Evolutionary conservation across 2,888 invertebrate genomes (phyloP).

Genomic region (Zhengitettix transpicula): DNA sequence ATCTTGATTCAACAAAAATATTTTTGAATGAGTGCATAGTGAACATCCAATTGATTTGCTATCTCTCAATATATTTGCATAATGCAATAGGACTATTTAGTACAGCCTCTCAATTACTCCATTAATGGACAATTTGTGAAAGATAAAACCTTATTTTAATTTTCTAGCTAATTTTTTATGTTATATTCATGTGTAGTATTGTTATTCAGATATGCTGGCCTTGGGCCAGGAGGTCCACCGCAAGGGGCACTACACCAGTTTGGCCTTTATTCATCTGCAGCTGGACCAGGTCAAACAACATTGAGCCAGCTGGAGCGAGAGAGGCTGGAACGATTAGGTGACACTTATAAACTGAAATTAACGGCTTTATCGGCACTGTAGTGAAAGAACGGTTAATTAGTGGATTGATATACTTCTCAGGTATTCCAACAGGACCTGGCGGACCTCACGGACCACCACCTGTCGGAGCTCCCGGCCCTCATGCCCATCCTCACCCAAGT

Average conservation of each 20-base stretch:
- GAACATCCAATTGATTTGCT: no score
- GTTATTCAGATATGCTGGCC: conserved; percentile 19
- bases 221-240: conserved; percentile 26
- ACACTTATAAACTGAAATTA: conserved; percentile 21
- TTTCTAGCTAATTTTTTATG: not conserved
- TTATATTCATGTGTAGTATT: not conserved
- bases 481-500: conserved; percentile 35
- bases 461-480: conserved; percentile 28
- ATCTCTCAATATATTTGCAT: no score
- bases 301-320: conserved; percentile 76
- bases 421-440: conserved; percentile 11
- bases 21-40: no score
- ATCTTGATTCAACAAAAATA: no score
- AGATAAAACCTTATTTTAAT: not conserved
- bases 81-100: no score
- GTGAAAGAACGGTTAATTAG: not conserved
- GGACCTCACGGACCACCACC: conserved; percentile 11
- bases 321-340: conserved; percentile 67
- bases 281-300: conserved; percentile 22
- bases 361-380: not conserved
- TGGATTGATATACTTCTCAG: conserved; percentile 1
- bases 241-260: conserved; percentile 36
- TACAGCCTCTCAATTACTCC: no score
- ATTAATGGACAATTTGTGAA: no score
- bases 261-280: conserved; percentile 36